Evolutionary conservation across 2,888 invertebrate species (phyloP).

Genomic region (Lacanobia wlatinum): DNA sequence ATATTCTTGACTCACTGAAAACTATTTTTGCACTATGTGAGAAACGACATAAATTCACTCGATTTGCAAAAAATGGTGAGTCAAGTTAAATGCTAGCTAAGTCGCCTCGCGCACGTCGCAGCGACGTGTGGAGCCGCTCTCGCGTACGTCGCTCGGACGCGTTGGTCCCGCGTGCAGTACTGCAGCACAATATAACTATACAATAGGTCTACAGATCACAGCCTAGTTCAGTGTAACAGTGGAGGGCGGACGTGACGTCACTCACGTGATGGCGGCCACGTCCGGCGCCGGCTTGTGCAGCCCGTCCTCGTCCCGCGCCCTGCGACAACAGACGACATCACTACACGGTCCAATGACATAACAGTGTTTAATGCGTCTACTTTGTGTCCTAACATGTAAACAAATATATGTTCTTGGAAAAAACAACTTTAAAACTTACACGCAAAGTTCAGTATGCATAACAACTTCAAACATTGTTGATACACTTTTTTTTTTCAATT

Average conservation of each 20-base stretch:
- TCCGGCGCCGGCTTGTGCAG: conserved; percentile 80
- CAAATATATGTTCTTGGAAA: not conserved
- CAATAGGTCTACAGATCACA: conserved; percentile 88
- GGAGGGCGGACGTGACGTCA: conserved; percentile 65
- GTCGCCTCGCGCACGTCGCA: conserved; percentile 16
- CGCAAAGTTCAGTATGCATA: not conserved
- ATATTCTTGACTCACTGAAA: conserved; percentile 47
- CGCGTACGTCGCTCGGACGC: conserved; percentile 51
- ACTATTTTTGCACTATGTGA: conserved; percentile 49
- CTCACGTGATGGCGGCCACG: conserved; percentile 82
- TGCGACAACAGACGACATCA: conserved; percentile 54
- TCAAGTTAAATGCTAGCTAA: conserved; percentile 59
- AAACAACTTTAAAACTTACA: not conserved
- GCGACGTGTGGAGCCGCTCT: not conserved
- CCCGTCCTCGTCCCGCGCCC: conserved; percentile 87
- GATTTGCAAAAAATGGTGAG: conserved; percentile 47
- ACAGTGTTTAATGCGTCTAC: not conserved
- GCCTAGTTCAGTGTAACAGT: conserved; percentile 82
- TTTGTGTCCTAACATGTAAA: not conserved
- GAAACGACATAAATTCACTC: conserved; percentile 37
- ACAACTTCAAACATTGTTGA: too few species aligned
- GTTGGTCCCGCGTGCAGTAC: conserved; percentile 82
- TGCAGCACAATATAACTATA: conserved; percentile 79
- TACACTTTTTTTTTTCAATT: too few species aligned
- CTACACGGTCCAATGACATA: too few species aligned